Base-by-base conservation (phyloP, 2,888 invertebrate species). In the Linyphia triangularis region DNA sequence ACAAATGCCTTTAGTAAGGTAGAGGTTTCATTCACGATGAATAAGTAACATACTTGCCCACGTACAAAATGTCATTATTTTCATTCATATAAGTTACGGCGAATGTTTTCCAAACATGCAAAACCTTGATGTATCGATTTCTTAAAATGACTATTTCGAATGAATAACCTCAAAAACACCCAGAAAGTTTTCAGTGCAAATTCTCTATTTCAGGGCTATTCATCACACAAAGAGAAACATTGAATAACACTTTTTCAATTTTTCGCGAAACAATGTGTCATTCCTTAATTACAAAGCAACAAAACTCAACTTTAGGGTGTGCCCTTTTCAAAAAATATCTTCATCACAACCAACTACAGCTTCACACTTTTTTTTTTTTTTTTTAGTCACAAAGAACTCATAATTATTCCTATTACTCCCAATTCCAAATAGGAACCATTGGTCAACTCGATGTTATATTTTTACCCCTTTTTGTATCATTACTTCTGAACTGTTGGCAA, bases 401-500 rank as follows among this genome's bases (percentile, higher is more conserved):
- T 61, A 77, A 61, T 77, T 24, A 77, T 33, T 40, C 24, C 63
- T 37, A 77, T 40, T 24, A 10, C 73, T 19, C 30, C 24, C 19
- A n/a, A 51, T 13, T 59, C 30, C 13, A 6, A 30, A 75, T 63
- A 3, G 13, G 22, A 28, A 61, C 26, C 37, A 61, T 63, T 63
- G 37, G 37, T 51, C 51, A 51, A 16, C 51, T 19, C n/a, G 67
- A 16, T n/a, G 30, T 19, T 19, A 9, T 67, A 33, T 33, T 30
- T 33, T 33, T 33, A 67, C 33, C 33, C 6, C 33, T 67, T 67
- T 28, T 67, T 67, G 19, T 33, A 67, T 67, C 63, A 77, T 77
- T 77, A 63, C 77, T 77, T 19, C 57, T 51, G 57, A 73, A 73
- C 51, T 51, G 40, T 33, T 77, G 77, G 77, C 61, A 61, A 37